phyloP scores from a whole-genome alignment of 2,888 invertebrate genomes.

The Drepana falcataria region DNA sequence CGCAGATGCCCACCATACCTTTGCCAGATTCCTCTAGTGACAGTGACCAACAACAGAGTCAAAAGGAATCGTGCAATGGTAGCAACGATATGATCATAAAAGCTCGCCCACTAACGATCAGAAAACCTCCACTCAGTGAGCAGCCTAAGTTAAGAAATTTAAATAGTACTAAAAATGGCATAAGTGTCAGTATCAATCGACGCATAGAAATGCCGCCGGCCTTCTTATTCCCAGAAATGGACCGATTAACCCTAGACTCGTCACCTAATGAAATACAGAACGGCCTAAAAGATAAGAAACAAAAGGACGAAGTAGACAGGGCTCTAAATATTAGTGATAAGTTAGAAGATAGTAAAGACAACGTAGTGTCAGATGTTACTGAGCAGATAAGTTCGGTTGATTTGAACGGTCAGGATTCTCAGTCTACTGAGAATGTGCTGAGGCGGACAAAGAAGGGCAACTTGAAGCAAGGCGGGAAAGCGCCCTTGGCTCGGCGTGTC shows the following conservation, averaged over 20 bases:
- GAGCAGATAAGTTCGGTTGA: slow-evolving; percentile 74
- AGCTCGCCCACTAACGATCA: slow-evolving; percentile 89
- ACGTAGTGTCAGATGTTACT: slow-evolving; percentile 61
- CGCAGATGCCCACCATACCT: slow-evolving; percentile 52
- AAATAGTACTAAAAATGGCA: slow-evolving; percentile 75
- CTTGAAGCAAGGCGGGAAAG: slow-evolving; percentile 85
- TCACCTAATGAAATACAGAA: slow-evolving; percentile 45
- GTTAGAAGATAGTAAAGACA: slow-evolving; percentile 63
- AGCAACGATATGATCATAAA: slow-evolving; percentile 80
- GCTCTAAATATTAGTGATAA: slow-evolving; percentile 57
- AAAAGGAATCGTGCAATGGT: slow-evolving; percentile 69
- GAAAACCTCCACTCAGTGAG: slow-evolving; percentile 89
- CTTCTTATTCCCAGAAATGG: slow-evolving; percentile 88
- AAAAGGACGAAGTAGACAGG: slow-evolving; percentile 68
- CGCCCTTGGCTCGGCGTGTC: slow-evolving; percentile 88
- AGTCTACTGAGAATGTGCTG: slow-evolving; percentile 75
- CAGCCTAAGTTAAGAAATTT: slow-evolving; percentile 86
- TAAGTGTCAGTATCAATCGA: slow-evolving; percentile 84
- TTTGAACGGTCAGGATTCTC: slow-evolving; percentile 75
- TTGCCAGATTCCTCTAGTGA: slow-evolving; percentile 56
- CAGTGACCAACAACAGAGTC: slow-evolving; percentile 42
- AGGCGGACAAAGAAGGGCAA: slow-evolving; percentile 89
- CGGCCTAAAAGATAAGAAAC: slow-evolving; percentile 56
- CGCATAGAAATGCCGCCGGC: slow-evolving; percentile 91
- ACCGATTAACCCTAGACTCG: slow-evolving; percentile 77